Base-by-base conservation (phyloP, 2,113 vertebrate genomes). In the Zosterops borbonicus region DNA sequence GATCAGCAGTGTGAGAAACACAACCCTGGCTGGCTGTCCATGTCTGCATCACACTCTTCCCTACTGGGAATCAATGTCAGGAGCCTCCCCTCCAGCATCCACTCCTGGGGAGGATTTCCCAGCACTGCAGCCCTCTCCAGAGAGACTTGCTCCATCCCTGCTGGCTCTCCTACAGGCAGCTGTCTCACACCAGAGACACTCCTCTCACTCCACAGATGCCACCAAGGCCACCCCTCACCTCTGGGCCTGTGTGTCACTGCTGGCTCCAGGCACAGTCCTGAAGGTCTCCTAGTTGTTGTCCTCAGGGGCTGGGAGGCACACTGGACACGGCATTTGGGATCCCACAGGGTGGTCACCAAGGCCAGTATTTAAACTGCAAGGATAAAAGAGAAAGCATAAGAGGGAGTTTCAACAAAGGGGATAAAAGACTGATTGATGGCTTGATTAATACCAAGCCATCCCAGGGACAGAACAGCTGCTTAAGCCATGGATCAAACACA, bases 201-300 rank as follows among this genome's bases (percentile, higher is more conserved):
- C 71, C 68, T 42, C 49, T 60, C 35, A 3, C 49, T 31, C 22
- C 3, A 1, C 49, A 81, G 24, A 27, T 23, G 56, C 5, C 15
- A 14, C 0, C 44, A 65, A 89, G 46, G 56, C 39, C 41, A 50
- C 8, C 41, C 44, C 92, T 97, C 97, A 98, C 97, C 97, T 97
- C 50, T 31, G 71, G 28, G 37, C 94, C 70, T 44, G 31, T 31
- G 77, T n/a, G 71, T 64, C 1, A 0, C 90, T 42, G 22, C 64
- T 20, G 47, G 49, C 27, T 65, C 13, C 76, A 73, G 75, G 4
- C 28, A 65, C 87, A 22, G 52, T 93, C 90, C 91, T 31, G 52
- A 56, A 58, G 0, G 50, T 69, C 71, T 87, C 59, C 71, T 82
- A 78, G 88, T 39, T 81, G 39, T 5, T 62, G 68, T 68, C 82